Percentiles rank a stretch among this genome's conserved stretches.
phyloP scores from a whole-genome alignment of 2,113 vertebrate genomes.

The Salminus brasiliensis region DNA sequence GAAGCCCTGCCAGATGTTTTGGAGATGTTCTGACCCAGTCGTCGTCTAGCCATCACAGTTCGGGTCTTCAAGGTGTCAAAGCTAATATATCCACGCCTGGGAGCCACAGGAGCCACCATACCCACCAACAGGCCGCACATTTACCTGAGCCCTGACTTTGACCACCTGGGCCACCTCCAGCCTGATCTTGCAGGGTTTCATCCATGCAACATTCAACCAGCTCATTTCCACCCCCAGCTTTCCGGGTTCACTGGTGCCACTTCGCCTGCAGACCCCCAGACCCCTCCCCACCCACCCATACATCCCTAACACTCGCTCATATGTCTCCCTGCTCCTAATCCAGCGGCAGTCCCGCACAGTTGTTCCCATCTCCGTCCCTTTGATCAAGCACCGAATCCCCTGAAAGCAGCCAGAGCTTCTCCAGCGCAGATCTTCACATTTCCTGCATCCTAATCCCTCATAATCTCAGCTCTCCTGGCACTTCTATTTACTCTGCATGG shows the following conservation, averaged over 20 bases:
- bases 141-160: too few species aligned
- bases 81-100: too few species aligned
- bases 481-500: conserved; percentile 57
- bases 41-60: too few species aligned
- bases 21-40: too few species aligned
- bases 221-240: conserved; percentile 42
- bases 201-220: background rate
- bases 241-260: conserved; percentile 52
- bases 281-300: background rate
- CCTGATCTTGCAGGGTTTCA: conserved; percentile 53
- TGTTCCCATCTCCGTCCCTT: conserved; percentile 60
- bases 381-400: conserved; percentile 60
- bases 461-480: conserved; percentile 45
- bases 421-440: conserved; percentile 55
- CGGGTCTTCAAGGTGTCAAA: too few species aligned
- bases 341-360: conserved; percentile 49
- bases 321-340: conserved; percentile 26
- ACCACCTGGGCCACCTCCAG: conserved; percentile 36
- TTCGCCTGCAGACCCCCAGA: background rate
- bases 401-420: conserved; percentile 52
- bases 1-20: too few species aligned
- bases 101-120: too few species aligned
- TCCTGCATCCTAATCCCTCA: conserved; percentile 59
- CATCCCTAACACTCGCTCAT: conserved; percentile 8
- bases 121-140: too few species aligned